phyloP scores from a whole-genome alignment of 1,140 invertebrate species.

The Vollenhovia emeryi region DNA sequence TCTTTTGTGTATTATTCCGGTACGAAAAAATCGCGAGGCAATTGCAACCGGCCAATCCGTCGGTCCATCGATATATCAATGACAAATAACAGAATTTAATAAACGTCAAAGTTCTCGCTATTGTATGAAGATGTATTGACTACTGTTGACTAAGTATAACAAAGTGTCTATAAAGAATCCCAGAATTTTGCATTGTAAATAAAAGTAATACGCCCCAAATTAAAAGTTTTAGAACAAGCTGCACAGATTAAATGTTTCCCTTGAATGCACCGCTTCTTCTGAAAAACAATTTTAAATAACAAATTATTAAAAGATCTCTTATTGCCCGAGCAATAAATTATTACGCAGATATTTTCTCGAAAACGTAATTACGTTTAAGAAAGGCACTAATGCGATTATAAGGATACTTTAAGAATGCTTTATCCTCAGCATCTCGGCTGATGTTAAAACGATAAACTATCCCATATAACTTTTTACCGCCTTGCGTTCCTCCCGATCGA shows the following conservation, averaged over 20 bases:
- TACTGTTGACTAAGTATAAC: too few species aligned
- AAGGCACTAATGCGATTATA: neutral
- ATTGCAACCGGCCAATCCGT: neutral
- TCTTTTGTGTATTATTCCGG: neutral
- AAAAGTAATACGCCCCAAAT: neutral
- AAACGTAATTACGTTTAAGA: constrained; percentile 1
- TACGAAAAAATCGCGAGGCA: neutral
- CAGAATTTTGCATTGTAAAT: neutral
- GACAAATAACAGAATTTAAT: neutral
- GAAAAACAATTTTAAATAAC: neutral
- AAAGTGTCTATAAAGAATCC: neutral
- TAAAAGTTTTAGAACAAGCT: neutral
- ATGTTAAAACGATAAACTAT: neutral
- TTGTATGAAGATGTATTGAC: neutral
- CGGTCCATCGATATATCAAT: neutral
- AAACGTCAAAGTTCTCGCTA: neutral
- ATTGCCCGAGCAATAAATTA: constrained; percentile 7
- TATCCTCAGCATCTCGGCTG: neutral
- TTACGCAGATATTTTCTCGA: neutral
- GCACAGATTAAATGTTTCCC: neutral
- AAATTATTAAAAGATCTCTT: constrained; percentile 2
- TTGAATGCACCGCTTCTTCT: neutral
- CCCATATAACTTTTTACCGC: neutral
- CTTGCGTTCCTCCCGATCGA: too few species aligned
- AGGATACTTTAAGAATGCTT: neutral